Evolutionary conservation across 2,888 invertebrate species (phyloP).

Genomic region (Cheilosia pagana): DNA sequence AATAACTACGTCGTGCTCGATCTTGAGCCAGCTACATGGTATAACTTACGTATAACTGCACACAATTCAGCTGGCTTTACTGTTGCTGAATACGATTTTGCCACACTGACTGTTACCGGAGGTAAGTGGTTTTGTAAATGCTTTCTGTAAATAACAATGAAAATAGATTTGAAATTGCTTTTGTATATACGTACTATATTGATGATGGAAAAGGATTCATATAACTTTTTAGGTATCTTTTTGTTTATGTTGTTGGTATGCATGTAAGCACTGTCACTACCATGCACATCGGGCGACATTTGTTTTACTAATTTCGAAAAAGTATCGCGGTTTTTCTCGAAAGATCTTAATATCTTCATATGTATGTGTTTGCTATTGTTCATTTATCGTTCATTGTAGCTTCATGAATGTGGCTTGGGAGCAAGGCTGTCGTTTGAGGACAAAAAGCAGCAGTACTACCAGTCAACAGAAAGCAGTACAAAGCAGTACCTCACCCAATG

Average conservation of each 20-base stretch:
- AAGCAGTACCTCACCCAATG: too few relatives aligned
- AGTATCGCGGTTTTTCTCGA: too few relatives aligned
- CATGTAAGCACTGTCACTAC: slow-evolving; percentile 31
- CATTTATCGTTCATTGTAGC: too few relatives aligned
- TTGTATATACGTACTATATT: slow-evolving; percentile 81
- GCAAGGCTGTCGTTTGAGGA: too few relatives aligned
- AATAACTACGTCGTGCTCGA: slow-evolving; percentile 96
- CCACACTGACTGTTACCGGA: slow-evolving; percentile 96
- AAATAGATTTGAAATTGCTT: slow-evolving; percentile 80
- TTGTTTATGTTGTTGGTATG: not conserved
- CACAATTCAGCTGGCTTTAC: slow-evolving; percentile 98
- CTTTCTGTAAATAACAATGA: slow-evolving; percentile 48
- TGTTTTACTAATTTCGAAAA: not conserved
- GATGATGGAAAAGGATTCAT: slow-evolving; percentile 67
- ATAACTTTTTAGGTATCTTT: slow-evolving; percentile 4
- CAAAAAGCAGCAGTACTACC: too few relatives aligned
- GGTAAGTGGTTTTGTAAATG: slow-evolving; percentile 85
- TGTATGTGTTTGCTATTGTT: too few relatives aligned
- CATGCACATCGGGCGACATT: not conserved
- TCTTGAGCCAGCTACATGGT: slow-evolving; percentile 97
- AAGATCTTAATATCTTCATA: too few relatives aligned
- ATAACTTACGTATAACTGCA: slow-evolving; percentile 94
- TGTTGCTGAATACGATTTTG: slow-evolving; percentile 97
- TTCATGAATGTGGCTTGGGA: too few relatives aligned
- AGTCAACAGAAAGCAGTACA: too few relatives aligned